phyloP scores from a whole-genome alignment of 2,888 invertebrate species.

The Cactoblastis cactorum region DNA sequence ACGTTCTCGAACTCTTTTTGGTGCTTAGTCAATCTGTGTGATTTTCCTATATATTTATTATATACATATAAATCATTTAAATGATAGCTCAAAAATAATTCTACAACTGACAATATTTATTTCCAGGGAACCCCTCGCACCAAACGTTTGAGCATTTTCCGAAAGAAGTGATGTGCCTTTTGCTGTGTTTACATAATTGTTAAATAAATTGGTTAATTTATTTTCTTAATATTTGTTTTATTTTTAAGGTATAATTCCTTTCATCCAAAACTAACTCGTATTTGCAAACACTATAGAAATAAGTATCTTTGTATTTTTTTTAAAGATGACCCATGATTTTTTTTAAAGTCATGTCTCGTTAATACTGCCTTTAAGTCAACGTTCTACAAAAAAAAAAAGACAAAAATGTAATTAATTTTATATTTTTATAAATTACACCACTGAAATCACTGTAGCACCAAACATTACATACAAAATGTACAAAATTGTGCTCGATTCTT shows the following conservation, averaged over 20 bases:
- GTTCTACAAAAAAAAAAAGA: conserved; percentile 12
- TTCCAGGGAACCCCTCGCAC: conserved; percentile 75
- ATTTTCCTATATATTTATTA: no score
- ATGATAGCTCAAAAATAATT: no score
- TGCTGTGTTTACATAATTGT: conserved; percentile 30
- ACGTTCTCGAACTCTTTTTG: no score
- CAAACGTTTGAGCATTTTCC: conserved; percentile 73
- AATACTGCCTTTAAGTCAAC: no score
- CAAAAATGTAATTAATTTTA: conserved; percentile 27
- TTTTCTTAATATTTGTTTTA: conserved; percentile 26
- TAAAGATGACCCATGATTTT: no score
- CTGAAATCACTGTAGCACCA: conserved; percentile 73
- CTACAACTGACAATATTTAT: conserved; percentile 13
- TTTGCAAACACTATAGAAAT: no score
- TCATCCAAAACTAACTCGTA: no score
- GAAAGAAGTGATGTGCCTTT: conserved; percentile 46
- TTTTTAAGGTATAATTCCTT: no score
- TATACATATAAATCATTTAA: no score
- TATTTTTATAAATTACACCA: conserved; percentile 61
- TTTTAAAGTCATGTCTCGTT: no score
- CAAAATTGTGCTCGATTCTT: conserved; percentile 69
- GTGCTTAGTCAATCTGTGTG: no score
- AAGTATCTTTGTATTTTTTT: no score
- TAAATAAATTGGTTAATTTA: conserved; percentile 44
- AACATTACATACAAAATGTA: conserved; percentile 76